phyloP scores from a whole-genome alignment of 2,888 invertebrate species.

The Cephus sareptanus region DNA sequence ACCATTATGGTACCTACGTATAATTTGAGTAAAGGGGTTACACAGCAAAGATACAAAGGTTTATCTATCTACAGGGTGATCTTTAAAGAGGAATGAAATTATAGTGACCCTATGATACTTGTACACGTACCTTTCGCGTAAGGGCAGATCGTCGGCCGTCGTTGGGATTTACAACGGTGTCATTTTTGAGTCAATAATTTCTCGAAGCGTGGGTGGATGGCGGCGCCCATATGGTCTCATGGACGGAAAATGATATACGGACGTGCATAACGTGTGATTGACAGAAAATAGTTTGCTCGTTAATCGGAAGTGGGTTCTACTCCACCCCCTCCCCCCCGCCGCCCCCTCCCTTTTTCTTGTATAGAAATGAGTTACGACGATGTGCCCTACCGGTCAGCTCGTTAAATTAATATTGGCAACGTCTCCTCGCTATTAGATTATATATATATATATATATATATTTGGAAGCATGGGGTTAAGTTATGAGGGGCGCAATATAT shows the following conservation, averaged over 20 bases:
- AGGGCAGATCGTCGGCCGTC: constrained; percentile 9
- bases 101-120: background rate
- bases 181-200: constrained; percentile 19
- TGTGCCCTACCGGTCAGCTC: background rate
- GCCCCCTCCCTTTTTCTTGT: background rate
- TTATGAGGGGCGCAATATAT: background rate
- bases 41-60: background rate
- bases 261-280: constrained; percentile 20
- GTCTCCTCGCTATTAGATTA: background rate
- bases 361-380: constrained; percentile 9
- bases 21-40: background rate
- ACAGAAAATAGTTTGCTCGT: constrained; percentile 20
- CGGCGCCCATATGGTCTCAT: background rate
- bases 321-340: background rate
- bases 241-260: constrained; percentile 12
- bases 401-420: constrained; percentile 5
- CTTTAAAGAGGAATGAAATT: background rate
- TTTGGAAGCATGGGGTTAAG: background rate
- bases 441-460: background rate
- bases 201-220: constrained; percentile 10
- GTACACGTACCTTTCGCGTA: background rate
- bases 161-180: constrained; percentile 15
- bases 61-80: background rate
- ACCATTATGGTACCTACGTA: background rate
- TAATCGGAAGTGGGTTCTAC: constrained; percentile 17